Conservation (phyloP, 2,113 vertebrate species). For the Anhinga rufa region DNA sequence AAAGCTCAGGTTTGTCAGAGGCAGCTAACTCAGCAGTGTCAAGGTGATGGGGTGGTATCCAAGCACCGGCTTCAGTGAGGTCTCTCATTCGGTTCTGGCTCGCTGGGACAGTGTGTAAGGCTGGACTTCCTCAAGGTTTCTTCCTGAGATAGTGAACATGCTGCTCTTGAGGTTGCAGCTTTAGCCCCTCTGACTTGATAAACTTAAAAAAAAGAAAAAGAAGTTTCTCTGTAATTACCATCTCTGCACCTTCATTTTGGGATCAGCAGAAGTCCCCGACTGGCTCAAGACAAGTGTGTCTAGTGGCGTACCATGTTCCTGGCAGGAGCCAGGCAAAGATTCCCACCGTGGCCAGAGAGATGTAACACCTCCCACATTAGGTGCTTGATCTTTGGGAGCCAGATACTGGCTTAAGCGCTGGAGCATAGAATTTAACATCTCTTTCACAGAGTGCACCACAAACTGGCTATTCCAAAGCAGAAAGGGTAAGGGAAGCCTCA, state of each 20-base stretch:
- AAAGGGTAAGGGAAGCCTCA: not conserved
- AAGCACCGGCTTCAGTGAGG: not conserved
- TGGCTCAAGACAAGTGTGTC: not conserved
- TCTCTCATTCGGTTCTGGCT: not conserved
- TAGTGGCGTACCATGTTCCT: not conserved
- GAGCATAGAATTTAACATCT: not conserved
- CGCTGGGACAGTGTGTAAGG: fast-evolving
- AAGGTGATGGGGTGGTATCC: not conserved
- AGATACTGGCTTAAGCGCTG: not conserved
- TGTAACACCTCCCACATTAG: not conserved
- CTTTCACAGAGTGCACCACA: not conserved
- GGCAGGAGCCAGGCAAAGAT: not conserved
- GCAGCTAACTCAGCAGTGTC: not conserved
- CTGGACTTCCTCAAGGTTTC: not conserved
- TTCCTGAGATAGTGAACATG: not conserved
- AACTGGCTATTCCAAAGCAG: not conserved
- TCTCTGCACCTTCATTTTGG: not conserved
- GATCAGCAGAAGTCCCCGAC: not conserved
- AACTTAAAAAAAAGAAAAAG: not conserved
- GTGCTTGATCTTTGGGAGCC: not conserved
- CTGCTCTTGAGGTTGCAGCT: not conserved
- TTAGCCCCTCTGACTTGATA: not conserved
- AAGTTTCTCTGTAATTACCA: not conserved
- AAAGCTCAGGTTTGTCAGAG: not conserved
- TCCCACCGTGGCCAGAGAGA: not conserved